phyloP scores from a whole-genome alignment of 2,113 vertebrate genomes.

The Perccottus glenii region DNA sequence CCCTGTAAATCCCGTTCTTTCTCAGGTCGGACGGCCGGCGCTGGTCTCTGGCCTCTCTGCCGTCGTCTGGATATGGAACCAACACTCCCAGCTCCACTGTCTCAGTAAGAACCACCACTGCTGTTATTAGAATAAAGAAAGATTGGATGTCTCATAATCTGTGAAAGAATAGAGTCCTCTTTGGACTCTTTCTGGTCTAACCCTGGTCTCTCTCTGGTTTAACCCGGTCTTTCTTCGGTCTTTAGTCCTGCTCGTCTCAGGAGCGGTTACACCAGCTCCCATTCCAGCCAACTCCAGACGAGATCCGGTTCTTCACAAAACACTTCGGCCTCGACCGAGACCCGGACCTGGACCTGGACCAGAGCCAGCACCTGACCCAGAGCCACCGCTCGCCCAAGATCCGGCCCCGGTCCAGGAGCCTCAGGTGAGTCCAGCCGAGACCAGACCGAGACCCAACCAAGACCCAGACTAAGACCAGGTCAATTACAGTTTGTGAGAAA shows the following conservation, averaged over 20 bases:
- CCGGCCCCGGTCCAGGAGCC: slow-evolving; percentile 94
- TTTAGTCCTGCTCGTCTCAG: slow-evolving; percentile 99
- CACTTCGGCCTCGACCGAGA: slow-evolving; percentile 98
- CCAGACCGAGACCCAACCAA: neutral
- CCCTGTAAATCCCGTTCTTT: neutral
- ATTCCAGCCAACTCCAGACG: slow-evolving; percentile 96
- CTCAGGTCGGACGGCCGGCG: slow-evolving; percentile 92
- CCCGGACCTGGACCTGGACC: slow-evolving; percentile 86
- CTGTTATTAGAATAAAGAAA: no score
- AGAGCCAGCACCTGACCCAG: no score
- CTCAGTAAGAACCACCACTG: slow-evolving; percentile 83
- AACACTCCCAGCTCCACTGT: slow-evolving; percentile 98
- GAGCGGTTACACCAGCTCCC: slow-evolving; percentile 99
- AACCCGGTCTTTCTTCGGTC: slow-evolving; percentile 78
- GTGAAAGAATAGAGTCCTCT: no score
- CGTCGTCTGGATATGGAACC: slow-evolving; percentile 96
- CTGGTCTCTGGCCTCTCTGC: slow-evolving; percentile 96
- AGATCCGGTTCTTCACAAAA: slow-evolving; percentile 97
- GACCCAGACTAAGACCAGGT: neutral
- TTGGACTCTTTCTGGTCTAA: no score
- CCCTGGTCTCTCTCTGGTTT: no score
- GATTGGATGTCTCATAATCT: no score
- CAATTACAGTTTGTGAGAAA: no score
- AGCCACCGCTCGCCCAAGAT: slow-evolving; percentile 90
- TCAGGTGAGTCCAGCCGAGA: slow-evolving; percentile 76